phyloP scores from a whole-genome alignment of 2,113 vertebrate genomes.

The Salvator merianae region DNA sequence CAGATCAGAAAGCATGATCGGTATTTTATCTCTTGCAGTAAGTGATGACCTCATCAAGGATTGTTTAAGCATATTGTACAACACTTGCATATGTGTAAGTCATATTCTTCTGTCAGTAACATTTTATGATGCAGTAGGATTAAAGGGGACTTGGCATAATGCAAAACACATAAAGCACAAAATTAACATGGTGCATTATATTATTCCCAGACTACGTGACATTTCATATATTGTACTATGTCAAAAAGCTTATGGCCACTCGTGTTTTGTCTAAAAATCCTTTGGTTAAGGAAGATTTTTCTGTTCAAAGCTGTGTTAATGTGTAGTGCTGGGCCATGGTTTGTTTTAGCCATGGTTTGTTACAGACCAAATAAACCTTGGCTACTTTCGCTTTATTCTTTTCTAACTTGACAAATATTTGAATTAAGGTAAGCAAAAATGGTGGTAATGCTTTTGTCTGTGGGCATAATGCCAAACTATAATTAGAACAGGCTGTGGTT shows the following conservation, averaged over 20 bases:
- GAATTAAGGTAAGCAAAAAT: no score
- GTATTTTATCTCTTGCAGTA: slow-evolving; percentile 78
- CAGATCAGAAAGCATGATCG: not conserved
- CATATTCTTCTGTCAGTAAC: not conserved
- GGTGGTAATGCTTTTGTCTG: no score
- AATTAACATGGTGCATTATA: not conserved
- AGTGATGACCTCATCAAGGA: slow-evolving; percentile 95
- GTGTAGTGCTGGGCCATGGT: not conserved
- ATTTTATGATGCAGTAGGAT: not conserved
- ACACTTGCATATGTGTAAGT: slow-evolving; percentile 97
- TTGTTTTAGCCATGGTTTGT: not conserved
- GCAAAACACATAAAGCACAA: not conserved
- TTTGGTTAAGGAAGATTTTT: not conserved
- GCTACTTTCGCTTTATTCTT: not conserved
- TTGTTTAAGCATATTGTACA: slow-evolving; percentile 94
- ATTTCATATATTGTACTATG: not conserved
- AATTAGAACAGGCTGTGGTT: no score
- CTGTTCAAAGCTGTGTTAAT: not conserved
- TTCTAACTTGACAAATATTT: not conserved
- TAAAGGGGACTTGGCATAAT: not conserved
- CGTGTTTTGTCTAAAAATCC: not conserved
- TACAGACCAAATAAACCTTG: not conserved
- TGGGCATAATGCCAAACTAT: no score
- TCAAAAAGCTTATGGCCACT: not conserved
- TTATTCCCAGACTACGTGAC: not conserved